Evolutionary conservation across 2,113 vertebrate genomes (phyloP), one percentile per base, ranked within the genome.

Genomic region (Rhabdornis inornatus): DNA sequence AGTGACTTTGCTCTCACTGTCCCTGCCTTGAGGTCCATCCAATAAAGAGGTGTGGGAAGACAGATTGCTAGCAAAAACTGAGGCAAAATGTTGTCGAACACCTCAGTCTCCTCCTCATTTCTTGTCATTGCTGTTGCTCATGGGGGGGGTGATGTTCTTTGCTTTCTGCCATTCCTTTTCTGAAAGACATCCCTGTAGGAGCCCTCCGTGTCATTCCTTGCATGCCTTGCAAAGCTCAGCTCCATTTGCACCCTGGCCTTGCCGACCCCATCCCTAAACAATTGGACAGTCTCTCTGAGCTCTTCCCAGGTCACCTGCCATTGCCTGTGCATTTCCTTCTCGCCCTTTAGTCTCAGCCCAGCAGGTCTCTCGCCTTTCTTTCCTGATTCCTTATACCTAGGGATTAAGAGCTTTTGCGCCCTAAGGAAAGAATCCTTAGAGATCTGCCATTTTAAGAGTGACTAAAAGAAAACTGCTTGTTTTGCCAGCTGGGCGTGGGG

Each of bases 141-240:
- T 4, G 10, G 8, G 3, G 1, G 10, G 18, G 3, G 6, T 33
- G 37, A 35, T 10, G 7, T 2, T 1, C 5, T 3, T 33, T 25
- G 25, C n/a, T 25, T 74, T 28, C 13, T 83, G 33, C 39, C 16
- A 40, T 37, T 72, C 18, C 6, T 64, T 35, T 83, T 75, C 61
- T 20, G 10, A 10, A 45, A 49, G 44, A 49, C 13, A 10, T 17
- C 39, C 19, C 7, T 25, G 18, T 13, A 74, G 49, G 65, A 80
- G 5, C 17, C 12, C 44, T 44, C 21, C 35, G 40, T 49, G 12
- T 14, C 53, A 18, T 14, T 53, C 37, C 60, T 15, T 44, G 23
- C 3, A 18, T 49, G 27, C 37, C 31, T 50, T 76, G 33, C 28
- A 28, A 40, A 20, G 13, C 64, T 64, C 63, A 87, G 18, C 13